These are phyloP conservation scores for Halotydeus destructor DNA, from an alignment of 1,140 invertebrate genomes.

Conservation along the genomic window DNA sequence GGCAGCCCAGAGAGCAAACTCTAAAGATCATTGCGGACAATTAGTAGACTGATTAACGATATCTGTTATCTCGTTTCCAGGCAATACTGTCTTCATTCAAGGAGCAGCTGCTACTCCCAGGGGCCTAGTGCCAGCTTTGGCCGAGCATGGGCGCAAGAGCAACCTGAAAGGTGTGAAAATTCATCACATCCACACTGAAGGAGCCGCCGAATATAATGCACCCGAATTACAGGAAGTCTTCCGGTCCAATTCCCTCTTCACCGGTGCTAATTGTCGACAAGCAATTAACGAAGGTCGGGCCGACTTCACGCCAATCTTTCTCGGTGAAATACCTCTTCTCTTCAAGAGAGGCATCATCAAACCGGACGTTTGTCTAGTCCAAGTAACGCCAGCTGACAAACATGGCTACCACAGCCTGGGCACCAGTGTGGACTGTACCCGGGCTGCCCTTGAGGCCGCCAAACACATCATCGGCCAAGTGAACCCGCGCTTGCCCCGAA, in stretches of 20 bases:
- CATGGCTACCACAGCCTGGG: constrained; percentile 78
- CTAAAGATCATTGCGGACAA: no score
- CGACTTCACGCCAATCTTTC: constrained; percentile 71
- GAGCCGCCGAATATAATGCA: constrained; percentile 50
- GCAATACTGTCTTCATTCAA: constrained; percentile 58
- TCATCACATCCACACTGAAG: constrained; percentile 89
- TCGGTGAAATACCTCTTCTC: constrained; percentile 69
- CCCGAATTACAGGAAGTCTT: constrained; percentile 53
- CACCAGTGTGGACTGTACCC: constrained; percentile 71
- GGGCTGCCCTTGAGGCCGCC: constrained; percentile 58
- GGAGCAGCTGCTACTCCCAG: constrained; percentile 79
- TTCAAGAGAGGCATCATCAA: constrained; percentile 60
- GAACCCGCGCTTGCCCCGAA: constrained; percentile 66
- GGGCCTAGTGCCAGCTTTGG: constrained; percentile 53
- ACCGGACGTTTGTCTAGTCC: constrained; percentile 65
- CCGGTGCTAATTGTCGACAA: constrained; percentile 66
- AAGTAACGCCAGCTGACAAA: constrained; percentile 63
- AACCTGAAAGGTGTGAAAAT: constrained; percentile 51
- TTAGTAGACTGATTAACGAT: no score
- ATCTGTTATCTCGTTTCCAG: no score
- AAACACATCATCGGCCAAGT: constrained; percentile 65
- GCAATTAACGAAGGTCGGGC: constrained; percentile 65
- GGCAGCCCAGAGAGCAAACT: no score
- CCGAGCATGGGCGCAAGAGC: constrained; percentile 45
- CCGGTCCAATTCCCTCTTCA: constrained; percentile 67